Base-by-base conservation (phyloP, 2,797 vertebrate species). In the Craterocephalus amniculus region DNA sequence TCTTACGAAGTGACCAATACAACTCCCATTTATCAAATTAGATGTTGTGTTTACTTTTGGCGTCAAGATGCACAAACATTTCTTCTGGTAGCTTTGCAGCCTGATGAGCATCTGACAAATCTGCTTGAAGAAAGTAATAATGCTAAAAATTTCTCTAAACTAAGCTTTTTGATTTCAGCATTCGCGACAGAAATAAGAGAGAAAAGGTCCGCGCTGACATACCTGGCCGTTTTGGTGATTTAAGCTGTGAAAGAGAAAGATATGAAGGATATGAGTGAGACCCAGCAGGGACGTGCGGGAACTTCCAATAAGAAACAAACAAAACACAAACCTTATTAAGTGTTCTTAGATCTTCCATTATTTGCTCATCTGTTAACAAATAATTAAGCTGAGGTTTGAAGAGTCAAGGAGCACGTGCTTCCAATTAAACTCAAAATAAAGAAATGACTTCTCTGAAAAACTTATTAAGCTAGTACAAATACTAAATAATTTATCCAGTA, bases 161-260 rank as follows among this genome's bases (percentile, higher is more conserved):
- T 36, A 36, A 36, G 35, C 40, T 43, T 2, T 0, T 18, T 6
- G 5, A 20, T 43, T 20, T 45, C 43, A n/a, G 43, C 43, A 45
- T 45, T 20, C 20, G 20, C 40, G n/a, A 45, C 22, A 38, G 2
- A 40, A 38, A 18, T 4, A 20, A 38, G 2, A 16, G 7, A 34
- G 2, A 45, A 6, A 26, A 56, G 20, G 18, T 0, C 22, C 51
- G 31, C 11, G n/a, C 3, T 38, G 45, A 76, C 95, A 81, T 94
- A 98, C 98, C 97, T 94, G 97, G 96, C 76, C 96, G 96, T 90
- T 99, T 99, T 64, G 98, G 98, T 56, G 98, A 99, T 87, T 99
- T 99, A 27, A 99, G 95, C 97, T 99, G 89, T 64, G 83, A 79
- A 43, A 76, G 74, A 81, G 36, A 91, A 90, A 74, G 81, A 12